Conservation (phyloP, 2,113 vertebrate genomes). For the Microcebus griseorufus region DNA sequence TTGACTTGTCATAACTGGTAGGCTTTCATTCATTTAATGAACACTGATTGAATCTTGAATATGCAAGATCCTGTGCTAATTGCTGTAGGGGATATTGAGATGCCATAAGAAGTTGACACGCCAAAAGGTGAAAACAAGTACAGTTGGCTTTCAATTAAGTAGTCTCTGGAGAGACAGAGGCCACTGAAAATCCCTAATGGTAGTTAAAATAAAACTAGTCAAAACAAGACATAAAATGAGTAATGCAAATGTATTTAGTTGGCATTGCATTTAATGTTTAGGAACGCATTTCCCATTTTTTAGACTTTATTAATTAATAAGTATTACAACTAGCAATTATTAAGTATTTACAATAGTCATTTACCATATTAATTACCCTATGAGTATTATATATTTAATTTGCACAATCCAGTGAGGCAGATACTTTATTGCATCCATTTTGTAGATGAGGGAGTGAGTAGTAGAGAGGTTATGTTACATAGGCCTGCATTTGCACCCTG, state of each 20-base stretch:
- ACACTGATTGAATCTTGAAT: background rate
- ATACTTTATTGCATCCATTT: background rate
- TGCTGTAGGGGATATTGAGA: background rate
- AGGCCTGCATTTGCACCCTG: background rate
- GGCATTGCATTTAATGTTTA: background rate
- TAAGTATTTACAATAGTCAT: background rate
- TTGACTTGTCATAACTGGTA: background rate
- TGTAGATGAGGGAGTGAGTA: background rate
- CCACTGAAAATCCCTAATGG: background rate
- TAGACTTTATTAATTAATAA: background rate
- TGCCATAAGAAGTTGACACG: background rate
- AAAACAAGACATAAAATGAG: background rate
- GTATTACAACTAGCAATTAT: background rate
- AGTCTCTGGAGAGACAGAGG: slow-evolving; percentile 1
- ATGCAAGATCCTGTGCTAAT: background rate
- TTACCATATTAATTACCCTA: background rate
- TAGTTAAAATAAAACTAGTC: background rate
- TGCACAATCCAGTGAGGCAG: background rate
- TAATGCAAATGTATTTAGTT: background rate
- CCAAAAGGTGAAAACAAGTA: background rate
- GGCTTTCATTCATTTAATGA: background rate
- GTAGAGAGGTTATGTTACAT: background rate
- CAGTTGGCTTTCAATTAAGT: background rate
- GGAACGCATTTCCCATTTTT: background rate
- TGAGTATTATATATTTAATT: background rate